phyloP scores from a whole-genome alignment of 2,113 vertebrate genomes.

The Hipposideros armiger region DNA sequence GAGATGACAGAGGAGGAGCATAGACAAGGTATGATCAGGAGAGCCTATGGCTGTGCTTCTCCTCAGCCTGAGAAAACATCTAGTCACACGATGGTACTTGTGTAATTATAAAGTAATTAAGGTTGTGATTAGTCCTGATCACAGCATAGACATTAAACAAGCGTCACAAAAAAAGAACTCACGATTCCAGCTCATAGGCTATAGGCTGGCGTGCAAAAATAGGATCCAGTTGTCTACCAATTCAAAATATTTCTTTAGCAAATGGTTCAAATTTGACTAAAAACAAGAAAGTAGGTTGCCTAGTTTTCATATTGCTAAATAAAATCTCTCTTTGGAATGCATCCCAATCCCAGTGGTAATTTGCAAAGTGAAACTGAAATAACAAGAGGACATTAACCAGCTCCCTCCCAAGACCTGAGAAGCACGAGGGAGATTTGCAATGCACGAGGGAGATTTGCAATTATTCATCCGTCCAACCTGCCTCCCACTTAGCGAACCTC shows the following conservation, averaged over 20 bases:
- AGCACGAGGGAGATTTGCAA: background rate
- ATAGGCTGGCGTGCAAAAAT: background rate
- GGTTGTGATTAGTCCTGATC: constrained; percentile 44
- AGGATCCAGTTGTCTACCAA: constrained; percentile 42
- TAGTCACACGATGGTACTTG: background rate
- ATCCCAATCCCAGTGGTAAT: constrained; percentile 39
- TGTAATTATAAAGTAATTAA: constrained; percentile 73
- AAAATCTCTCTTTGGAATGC: constrained; percentile 57
- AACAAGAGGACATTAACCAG: background rate
- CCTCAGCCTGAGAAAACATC: constrained; percentile 50
- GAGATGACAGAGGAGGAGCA: background rate
- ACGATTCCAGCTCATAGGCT: constrained; percentile 43
- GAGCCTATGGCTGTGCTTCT: background rate
- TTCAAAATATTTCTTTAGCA: constrained; percentile 70
- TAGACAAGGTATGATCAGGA: background rate
- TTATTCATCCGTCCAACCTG: background rate
- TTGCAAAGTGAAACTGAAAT: background rate
- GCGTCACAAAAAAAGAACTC: constrained; percentile 2
- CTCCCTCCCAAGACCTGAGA: background rate
- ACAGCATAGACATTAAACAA: background rate
- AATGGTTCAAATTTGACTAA: constrained; percentile 40
- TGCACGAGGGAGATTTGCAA: background rate
- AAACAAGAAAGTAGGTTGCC: constrained; percentile 64
- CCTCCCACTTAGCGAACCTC: background rate
- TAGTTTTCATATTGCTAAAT: constrained; percentile 59